Percentiles rank a stretch among this genome's conserved stretches.
These are phyloP conservation scores for Carlito syrichta DNA, from an alignment of 2,113 vertebrate genomes.

Conservation along the genomic window DNA sequence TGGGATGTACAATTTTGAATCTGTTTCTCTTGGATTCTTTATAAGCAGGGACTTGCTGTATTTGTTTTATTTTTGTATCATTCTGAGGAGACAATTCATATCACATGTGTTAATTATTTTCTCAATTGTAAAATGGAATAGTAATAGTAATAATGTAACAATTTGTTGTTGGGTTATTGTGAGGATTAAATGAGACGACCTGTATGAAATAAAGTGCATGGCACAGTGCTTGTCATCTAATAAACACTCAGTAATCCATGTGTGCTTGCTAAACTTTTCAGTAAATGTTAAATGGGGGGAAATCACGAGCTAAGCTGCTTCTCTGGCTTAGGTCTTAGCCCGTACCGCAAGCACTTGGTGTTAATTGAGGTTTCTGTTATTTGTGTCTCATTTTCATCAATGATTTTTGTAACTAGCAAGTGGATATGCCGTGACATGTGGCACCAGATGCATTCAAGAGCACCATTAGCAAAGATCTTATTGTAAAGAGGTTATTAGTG, in stretches of 20 bases:
- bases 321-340: background rate
- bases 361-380: background rate
- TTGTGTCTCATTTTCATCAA: background rate
- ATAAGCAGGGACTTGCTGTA: background rate
- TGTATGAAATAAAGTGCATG: background rate
- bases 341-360: too few species aligned
- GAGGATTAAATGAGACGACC: background rate
- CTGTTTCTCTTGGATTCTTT: background rate
- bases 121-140: background rate
- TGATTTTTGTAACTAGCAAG: background rate
- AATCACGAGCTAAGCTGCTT: background rate
- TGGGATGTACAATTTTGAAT: background rate
- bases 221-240: background rate
- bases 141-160: background rate
- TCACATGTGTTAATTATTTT: background rate
- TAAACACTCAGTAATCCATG: background rate
- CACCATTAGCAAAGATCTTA: background rate
- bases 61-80: background rate
- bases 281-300: background rate
- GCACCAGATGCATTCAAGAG: background rate
- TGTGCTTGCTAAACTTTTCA: too few species aligned
- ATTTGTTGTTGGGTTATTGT: background rate
- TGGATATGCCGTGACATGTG: background rate
- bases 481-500: slow-evolving; percentile 10
- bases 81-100: background rate